Conservation (phyloP, 2,888 invertebrate genomes). For the Cinara cedri region DNA sequence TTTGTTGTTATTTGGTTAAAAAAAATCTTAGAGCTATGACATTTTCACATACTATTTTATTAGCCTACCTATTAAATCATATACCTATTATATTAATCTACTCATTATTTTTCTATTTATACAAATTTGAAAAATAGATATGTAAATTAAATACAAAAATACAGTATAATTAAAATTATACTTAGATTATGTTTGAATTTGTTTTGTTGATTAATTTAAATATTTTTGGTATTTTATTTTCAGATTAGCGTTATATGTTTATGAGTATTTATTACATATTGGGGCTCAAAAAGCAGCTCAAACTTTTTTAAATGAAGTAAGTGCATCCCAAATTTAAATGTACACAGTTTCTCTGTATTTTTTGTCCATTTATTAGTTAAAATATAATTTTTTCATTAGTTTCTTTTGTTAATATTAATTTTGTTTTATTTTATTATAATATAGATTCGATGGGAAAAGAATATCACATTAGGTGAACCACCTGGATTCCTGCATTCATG, state of each 20-base stretch:
- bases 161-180: no score
- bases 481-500: conserved; percentile 99
- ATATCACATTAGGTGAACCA: conserved; percentile 96
- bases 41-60: no score
- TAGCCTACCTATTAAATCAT: no score
- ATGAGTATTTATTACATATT: conserved; percentile 98
- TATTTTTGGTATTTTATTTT: conserved; percentile 26
- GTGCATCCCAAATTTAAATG: conserved; percentile 25
- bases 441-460: conserved; percentile 97
- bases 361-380: neutral
- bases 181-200: no score
- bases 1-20: no score
- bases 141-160: no score
- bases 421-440: conserved; percentile 28
- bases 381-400: neutral
- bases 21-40: no score
- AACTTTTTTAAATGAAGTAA: conserved; percentile 90
- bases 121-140: no score
- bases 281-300: conserved; percentile 99
- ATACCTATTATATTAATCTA: no score
- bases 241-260: conserved; percentile 91
- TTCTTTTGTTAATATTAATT: conserved; percentile 14
- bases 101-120: no score
- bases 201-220: no score
- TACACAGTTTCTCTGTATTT: neutral